Percentiles rank a stretch among this genome's conserved stretches.
Evolutionary conservation across 1,140 invertebrate genomes (phyloP).

Genomic region (Rhizoglyphus robini): DNA sequence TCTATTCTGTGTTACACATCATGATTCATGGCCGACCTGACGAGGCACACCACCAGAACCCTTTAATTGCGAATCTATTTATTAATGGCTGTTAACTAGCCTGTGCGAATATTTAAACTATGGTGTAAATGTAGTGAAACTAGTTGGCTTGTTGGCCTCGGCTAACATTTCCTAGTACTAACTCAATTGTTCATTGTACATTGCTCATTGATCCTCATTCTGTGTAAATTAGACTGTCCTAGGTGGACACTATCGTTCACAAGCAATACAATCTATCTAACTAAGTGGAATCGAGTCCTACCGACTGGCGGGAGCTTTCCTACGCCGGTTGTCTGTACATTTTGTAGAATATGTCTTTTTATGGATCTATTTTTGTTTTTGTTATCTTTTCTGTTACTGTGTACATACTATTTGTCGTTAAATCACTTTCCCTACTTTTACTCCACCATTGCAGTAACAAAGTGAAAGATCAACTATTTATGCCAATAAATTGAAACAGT

Average conservation of each 20-base stretch:
- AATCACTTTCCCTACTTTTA: too few relatives aligned
- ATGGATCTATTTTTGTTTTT: too few relatives aligned
- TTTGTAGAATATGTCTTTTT: slow-evolving; percentile 8
- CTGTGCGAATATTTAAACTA: neutral
- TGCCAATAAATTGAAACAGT: too few relatives aligned
- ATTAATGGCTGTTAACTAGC: neutral
- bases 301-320: neutral
- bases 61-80: neutral
- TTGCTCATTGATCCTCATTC: neutral
- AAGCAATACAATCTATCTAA: neutral
- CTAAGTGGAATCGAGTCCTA: neutral
- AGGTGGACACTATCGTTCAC: neutral
- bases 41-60: too few relatives aligned
- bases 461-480: too few relatives aligned
- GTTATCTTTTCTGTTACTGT: too few relatives aligned
- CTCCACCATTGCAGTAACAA: too few relatives aligned
- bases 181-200: neutral
- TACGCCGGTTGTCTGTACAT: neutral
- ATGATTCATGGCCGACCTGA: too few relatives aligned
- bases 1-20: neutral
- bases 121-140: neutral
- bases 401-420: too few relatives aligned
- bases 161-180: too few relatives aligned
- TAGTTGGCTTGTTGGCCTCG: too few relatives aligned
- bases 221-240: neutral